Evolutionary conservation across 2,113 vertebrate genomes (phyloP).

Genomic region (Pseudolaguvia tuberculata): DNA sequence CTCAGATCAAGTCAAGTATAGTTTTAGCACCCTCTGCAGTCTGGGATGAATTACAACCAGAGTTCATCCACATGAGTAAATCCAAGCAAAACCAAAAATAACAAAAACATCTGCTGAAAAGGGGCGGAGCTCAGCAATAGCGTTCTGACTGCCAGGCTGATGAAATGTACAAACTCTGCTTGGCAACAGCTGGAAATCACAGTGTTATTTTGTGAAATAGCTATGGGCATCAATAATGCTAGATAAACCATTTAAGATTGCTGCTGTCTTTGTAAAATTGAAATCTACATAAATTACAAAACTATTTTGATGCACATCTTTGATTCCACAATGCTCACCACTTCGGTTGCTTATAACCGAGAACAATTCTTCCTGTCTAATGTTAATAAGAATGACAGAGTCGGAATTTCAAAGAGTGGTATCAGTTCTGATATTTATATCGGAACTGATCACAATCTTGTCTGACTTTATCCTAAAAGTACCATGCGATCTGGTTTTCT

Average conservation of each 20-base stretch:
- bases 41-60: neutral
- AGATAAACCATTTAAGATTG: neutral
- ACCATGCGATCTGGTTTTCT: neutral
- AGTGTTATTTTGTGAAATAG: neutral
- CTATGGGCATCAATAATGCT: neutral
- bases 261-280: neutral
- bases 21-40: neutral
- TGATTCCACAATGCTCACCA: neutral
- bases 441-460: neutral
- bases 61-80: neutral
- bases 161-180: neutral
- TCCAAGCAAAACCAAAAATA: neutral
- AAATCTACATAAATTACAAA: neutral
- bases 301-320: neutral
- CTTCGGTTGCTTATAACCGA: neutral
- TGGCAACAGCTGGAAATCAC: neutral
- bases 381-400: neutral
- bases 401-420: neutral
- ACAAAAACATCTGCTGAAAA: neutral
- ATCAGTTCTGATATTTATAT: neutral
- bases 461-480: neutral
- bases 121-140: neutral
- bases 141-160: neutral
- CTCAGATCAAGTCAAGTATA: neutral
- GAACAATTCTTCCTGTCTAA: neutral